Percentiles rank a stretch among this genome's conserved stretches.
These are phyloP conservation scores for Tiaroga cobitis DNA, from an alignment of 2,797 vertebrate species.

Conservation along the genomic window DNA sequence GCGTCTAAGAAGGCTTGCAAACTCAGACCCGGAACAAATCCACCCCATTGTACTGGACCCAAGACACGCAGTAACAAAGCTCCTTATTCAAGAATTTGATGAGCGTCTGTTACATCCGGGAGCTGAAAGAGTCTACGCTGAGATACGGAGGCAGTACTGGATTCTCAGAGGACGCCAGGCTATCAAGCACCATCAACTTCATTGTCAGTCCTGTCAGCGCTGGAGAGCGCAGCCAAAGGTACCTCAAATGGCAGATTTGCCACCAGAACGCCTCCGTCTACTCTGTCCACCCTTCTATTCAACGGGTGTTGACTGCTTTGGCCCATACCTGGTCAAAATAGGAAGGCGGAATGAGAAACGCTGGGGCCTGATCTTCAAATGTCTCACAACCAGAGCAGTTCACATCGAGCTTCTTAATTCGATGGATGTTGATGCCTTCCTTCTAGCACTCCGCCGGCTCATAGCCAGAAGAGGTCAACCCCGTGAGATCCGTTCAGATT, in stretches of 20 bases:
- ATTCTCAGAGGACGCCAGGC: no score
- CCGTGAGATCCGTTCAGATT: no score
- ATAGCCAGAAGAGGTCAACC: no score
- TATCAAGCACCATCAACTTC: not conserved
- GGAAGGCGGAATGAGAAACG: no score
- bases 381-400: no score
- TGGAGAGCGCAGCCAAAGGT: not conserved
- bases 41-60: not conserved
- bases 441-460: no score
- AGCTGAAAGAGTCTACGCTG: not conserved
- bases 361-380: no score
- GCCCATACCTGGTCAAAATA: not conserved
- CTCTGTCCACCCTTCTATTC: not conserved
- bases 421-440: no score
- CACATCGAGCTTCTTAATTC: no score
- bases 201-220: no score
- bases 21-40: not conserved
- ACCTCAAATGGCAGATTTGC: slow-evolving; percentile 14
- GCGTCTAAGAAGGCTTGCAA: not conserved
- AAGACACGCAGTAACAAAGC: not conserved
- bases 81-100: slow-evolving; percentile 20
- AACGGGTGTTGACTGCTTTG: not conserved
- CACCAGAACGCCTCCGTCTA: not conserved
- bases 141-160: no score
- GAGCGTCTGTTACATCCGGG: slow-evolving; percentile 4